Conservation (phyloP, 1,140 invertebrate species). For the Papilio machaon region DNA sequence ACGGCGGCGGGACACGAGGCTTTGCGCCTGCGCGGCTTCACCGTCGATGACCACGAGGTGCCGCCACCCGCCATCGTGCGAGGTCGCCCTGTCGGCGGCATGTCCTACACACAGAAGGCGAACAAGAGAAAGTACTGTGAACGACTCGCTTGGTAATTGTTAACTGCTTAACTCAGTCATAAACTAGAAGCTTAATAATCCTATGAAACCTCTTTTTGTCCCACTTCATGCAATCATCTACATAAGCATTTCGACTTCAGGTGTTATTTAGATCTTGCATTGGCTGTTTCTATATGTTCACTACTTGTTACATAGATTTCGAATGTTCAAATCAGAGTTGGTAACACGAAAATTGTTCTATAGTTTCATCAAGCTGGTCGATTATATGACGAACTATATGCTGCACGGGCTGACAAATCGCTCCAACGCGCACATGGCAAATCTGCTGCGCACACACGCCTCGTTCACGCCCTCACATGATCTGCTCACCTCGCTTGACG, state of each 20-base stretch:
- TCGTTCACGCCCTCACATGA: slow-evolving; percentile 57
- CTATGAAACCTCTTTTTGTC: too few species aligned
- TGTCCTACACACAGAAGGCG: slow-evolving; percentile 92
- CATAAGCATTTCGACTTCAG: too few species aligned
- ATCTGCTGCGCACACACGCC: slow-evolving; percentile 83
- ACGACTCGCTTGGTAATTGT: slow-evolving; percentile 76
- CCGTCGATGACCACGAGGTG: slow-evolving; percentile 85
- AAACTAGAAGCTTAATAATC: too few species aligned
- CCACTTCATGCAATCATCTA: too few species aligned
- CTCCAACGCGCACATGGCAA: slow-evolving; percentile 84
- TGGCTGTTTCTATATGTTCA: too few species aligned
- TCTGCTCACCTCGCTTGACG: slow-evolving; percentile 49
- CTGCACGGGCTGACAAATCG: slow-evolving; percentile 86
- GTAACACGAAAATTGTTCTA: slow-evolving; percentile 57
- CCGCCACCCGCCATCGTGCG: slow-evolving; percentile 76
- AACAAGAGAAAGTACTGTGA: slow-evolving; percentile 90
- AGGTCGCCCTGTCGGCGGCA: slow-evolving; percentile 83
- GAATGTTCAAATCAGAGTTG: too few species aligned
- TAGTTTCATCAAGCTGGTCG: slow-evolving; percentile 89
- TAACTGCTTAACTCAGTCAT: too few species aligned
- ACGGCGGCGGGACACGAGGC: slow-evolving; percentile 87
- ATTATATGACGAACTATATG: slow-evolving; percentile 88
- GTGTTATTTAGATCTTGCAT: too few species aligned
- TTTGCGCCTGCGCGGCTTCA: slow-evolving; percentile 88
- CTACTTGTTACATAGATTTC: too few species aligned